These are phyloP conservation scores for Erannis defoliaria DNA, from an alignment of 2,888 invertebrate species.

Conservation along the genomic window DNA sequence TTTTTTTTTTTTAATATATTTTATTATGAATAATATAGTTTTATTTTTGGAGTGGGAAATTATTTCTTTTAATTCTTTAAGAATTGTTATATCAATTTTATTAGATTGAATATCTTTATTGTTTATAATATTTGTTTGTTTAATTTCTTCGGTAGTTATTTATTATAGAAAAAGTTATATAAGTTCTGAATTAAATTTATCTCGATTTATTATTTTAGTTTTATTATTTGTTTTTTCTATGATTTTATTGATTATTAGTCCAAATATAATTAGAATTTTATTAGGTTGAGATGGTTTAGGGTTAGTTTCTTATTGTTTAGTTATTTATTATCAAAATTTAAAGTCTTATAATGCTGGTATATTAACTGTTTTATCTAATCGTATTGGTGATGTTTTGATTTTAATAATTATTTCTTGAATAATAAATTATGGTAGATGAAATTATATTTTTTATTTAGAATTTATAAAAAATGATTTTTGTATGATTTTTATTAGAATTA, in stretches of 20 bases:
- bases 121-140: slow-evolving; percentile 88
- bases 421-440: slow-evolving; percentile 84
- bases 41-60: slow-evolving; percentile 86
- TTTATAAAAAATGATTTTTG: slow-evolving; percentile 76
- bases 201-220: slow-evolving; percentile 89
- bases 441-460: slow-evolving; percentile 84
- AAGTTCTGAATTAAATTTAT: slow-evolving; percentile 82
- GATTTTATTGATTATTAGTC: slow-evolving; percentile 89
- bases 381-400: slow-evolving; percentile 90
- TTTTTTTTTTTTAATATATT: slow-evolving; percentile 75
- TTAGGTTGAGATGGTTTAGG: slow-evolving; percentile 92
- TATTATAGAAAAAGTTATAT: slow-evolving; percentile 89
- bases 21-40: slow-evolving; percentile 74
- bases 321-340: slow-evolving; percentile 90
- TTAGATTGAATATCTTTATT: slow-evolving; percentile 89
- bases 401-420: slow-evolving; percentile 87
- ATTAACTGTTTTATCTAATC: slow-evolving; percentile 91
- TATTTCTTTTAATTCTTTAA: slow-evolving; percentile 79
- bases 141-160: slow-evolving; percentile 89
- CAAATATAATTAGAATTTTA: slow-evolving; percentile 90
- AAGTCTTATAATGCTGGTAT: slow-evolving; percentile 90
- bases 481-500: slow-evolving; percentile 73
- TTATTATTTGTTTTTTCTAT: slow-evolving; percentile 89
- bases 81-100: slow-evolving; percentile 84
- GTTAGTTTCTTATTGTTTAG: slow-evolving; percentile 90